Evolutionary conservation across 2,797 vertebrate species (phyloP).

Genomic region (Pseudocheirus occidentalis): DNA sequence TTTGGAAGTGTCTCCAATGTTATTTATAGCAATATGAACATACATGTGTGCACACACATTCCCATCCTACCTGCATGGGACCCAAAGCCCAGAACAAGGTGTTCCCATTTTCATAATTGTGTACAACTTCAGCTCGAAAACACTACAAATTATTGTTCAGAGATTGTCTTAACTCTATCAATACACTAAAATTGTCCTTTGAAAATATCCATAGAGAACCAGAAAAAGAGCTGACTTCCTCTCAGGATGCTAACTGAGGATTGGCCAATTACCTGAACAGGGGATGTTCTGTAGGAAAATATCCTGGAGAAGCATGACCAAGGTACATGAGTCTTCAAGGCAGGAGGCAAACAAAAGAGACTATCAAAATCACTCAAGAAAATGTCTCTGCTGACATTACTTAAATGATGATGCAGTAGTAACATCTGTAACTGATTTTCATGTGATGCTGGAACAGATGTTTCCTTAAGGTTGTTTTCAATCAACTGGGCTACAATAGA

Average conservation of each 20-base stretch:
- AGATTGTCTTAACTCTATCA: background rate
- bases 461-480: constrained; percentile 36
- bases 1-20: constrained; percentile 9
- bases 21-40: background rate
- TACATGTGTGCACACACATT: background rate
- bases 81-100: constrained; percentile 8
- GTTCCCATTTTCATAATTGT: background rate
- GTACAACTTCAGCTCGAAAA: constrained; percentile 27
- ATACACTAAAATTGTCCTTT: constrained; percentile 30
- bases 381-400: constrained; percentile 26
- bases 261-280: constrained; percentile 23
- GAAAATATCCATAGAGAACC: constrained; percentile 31
- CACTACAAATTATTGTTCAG: constrained; percentile 5
- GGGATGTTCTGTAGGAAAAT: constrained; percentile 1
- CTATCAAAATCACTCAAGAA: constrained; percentile 44
- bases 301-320: constrained; percentile 22
- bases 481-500: constrained; percentile 36
- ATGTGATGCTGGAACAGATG: constrained; percentile 40
- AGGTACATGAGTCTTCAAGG: constrained; percentile 23
- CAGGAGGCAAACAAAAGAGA: background rate
- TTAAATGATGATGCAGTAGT: constrained; percentile 41
- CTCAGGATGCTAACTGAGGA: constrained; percentile 19
- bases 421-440: constrained; percentile 35
- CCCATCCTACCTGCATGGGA: background rate
- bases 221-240: constrained; percentile 15